Evolutionary conservation across 1,140 invertebrate genomes (phyloP), one percentile per base, ranked within the genome.

Genomic region (Caenorhabditis latens): DNA sequence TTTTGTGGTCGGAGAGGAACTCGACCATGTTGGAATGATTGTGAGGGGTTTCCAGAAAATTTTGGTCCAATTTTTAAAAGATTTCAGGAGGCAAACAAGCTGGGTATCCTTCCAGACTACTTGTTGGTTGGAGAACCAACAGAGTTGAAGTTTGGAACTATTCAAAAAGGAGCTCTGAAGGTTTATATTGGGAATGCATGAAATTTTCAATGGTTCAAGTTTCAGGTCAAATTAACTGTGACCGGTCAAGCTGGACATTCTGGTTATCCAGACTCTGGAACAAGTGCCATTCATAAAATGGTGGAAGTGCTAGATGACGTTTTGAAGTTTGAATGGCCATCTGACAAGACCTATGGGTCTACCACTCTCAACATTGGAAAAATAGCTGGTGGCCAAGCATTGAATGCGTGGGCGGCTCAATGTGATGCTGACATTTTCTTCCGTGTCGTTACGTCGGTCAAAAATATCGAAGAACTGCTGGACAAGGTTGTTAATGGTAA

Each of bases 11-110:
- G 90, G 90, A 32, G 90, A 91, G 65, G 90, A 91, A 79, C 84
- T 90, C n/a, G 90, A 91, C 84, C 90, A 91, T 86, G 67, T 91
- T 67, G 90, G 90, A 87, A 91, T 91, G 90, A 90, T 84, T 11
- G 90, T 90, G 16, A 85, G 63, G 53, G 50, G 24, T 14, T 4
- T 16, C 9, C 11, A n/a, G 13, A 46, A 6, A 11, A 61, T 61
- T 58, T 4, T 43, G 19, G 14, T 50, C 16, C 13, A 58, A 55
- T 4, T 83, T 32, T 55, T 24, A 14, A 16, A n/a, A 82, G 5
- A 82, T 9, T 58, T n/a, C 53, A 89, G 89, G 86, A 90, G 42
- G 86, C 86, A 43, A 86, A 86, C 42, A 71, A 86, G 14, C 40
- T 85, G 1, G 58, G 61, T 3, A 63, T 84, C 8, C 32, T 79